phyloP scores from a whole-genome alignment of 1,140 invertebrate species.

The Drosophila fuyamai region DNA sequence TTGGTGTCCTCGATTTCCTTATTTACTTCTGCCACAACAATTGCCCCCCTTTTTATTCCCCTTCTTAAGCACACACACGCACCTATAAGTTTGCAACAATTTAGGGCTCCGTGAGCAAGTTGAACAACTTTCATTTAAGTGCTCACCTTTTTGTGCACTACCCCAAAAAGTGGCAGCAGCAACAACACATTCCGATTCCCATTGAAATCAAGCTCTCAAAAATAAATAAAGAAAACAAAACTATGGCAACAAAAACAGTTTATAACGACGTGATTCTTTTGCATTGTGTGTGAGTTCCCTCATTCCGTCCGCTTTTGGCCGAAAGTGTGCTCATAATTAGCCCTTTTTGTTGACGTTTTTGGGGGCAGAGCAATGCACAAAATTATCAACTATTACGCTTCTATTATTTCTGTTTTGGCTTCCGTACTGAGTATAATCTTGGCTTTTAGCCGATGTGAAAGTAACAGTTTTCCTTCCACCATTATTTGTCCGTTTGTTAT shows the following conservation, averaged over 20 bases:
- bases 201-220: conserved; percentile 42
- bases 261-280: conserved; percentile 77
- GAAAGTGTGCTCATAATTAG: conserved; percentile 80
- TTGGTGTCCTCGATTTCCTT: conserved; percentile 29
- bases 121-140: conserved; percentile 78
- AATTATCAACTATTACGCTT: conserved; percentile 79
- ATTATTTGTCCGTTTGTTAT: conserved; percentile 17
- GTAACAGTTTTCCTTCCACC: conserved; percentile 64
- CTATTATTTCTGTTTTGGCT: conserved; percentile 48
- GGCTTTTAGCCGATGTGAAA: conserved; percentile 66
- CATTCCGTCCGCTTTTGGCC: conserved; percentile 41
- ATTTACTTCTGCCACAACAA: conserved; percentile 28
- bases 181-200: conserved; percentile 45
- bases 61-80: conserved; percentile 13
- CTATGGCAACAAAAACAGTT: conserved; percentile 50
- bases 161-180: conserved; percentile 24
- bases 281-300: conserved; percentile 53
- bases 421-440: conserved; percentile 54
- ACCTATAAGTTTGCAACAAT: conserved; percentile 28
- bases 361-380: conserved; percentile 56
- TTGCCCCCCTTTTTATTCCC: neutral
- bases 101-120: conserved; percentile 38
- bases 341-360: conserved; percentile 69
- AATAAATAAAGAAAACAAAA: conserved; percentile 21
- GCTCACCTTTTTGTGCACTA: conserved; percentile 54